Conservation (phyloP, 2,113 vertebrate species). For the Rhea americana region DNA sequence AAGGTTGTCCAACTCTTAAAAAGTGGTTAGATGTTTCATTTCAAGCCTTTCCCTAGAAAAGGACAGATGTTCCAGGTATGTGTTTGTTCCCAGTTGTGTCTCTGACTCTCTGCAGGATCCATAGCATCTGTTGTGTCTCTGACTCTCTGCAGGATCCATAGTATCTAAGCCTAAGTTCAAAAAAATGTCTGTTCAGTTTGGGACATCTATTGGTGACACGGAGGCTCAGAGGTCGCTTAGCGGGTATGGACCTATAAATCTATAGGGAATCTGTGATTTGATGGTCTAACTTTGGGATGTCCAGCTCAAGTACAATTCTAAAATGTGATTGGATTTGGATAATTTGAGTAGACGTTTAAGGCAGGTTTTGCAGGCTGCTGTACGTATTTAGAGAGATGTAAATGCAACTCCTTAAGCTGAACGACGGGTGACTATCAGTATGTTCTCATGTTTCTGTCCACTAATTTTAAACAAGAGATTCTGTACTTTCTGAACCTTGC, state of each 20-base stretch:
- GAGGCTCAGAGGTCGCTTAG: neutral
- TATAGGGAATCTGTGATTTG: neutral
- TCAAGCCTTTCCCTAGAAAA: neutral
- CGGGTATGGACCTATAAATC: neutral
- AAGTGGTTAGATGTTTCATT: neutral
- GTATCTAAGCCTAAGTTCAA: too few relatives aligned
- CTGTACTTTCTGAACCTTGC: neutral
- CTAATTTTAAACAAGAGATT: neutral
- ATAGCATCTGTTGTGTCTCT: neutral
- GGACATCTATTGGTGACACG: neutral
- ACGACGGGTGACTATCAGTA: neutral
- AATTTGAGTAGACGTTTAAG: neutral
- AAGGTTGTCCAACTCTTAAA: too few relatives aligned
- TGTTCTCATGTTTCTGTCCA: neutral
- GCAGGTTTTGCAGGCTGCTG: neutral
- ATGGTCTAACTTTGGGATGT: neutral
- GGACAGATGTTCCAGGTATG: neutral
- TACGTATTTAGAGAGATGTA: neutral
- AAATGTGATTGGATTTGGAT: fast-evolving
- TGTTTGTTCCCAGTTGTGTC: neutral
- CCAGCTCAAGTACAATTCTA: neutral
- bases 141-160: neutral
- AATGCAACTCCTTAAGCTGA: neutral
- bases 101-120: neutral
- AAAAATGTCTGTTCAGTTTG: neutral